Percentiles rank a stretch among this genome's conserved stretches.
Evolutionary conservation across 2,888 invertebrate genomes (phyloP).

Genomic region (Drosophila gaucha): DNA sequence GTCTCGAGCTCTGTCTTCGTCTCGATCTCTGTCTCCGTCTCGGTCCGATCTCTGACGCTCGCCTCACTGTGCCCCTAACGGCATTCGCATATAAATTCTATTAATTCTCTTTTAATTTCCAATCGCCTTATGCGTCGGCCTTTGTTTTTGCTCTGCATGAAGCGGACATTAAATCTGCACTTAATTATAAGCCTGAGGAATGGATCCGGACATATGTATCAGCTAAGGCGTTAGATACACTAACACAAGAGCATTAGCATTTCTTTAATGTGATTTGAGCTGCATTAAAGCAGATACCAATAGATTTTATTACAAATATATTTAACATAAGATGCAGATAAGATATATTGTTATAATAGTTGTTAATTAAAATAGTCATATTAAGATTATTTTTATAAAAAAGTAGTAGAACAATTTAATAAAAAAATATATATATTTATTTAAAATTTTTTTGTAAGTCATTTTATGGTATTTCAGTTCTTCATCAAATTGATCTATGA

Average conservation of each 20-base stretch:
- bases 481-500: too few relatives aligned
- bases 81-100: constrained; percentile 67
- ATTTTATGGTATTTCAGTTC: too few relatives aligned
- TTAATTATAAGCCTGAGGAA: constrained; percentile 29
- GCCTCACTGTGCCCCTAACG: constrained; percentile 41
- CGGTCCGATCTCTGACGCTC: constrained; percentile 9
- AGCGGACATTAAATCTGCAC: constrained; percentile 36
- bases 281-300: background rate
- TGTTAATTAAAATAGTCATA: too few relatives aligned
- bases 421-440: too few relatives aligned
- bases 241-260: background rate
- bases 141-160: constrained; percentile 55
- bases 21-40: constrained; percentile 2
- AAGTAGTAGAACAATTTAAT: too few relatives aligned
- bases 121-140: constrained; percentile 60
- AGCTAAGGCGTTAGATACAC: constrained; percentile 13
- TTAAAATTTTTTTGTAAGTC: too few relatives aligned
- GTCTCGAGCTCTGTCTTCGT: constrained; percentile 2
- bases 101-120: constrained; percentile 67
- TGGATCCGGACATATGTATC: constrained; percentile 1
- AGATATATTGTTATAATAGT: too few relatives aligned
- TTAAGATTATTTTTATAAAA: too few relatives aligned
- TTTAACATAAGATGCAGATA: too few relatives aligned
- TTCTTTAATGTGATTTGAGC: background rate
- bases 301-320: too few relatives aligned